Conservation (phyloP, 2,888 invertebrate species). For the Caenorhabditis drosophilae region DNA sequence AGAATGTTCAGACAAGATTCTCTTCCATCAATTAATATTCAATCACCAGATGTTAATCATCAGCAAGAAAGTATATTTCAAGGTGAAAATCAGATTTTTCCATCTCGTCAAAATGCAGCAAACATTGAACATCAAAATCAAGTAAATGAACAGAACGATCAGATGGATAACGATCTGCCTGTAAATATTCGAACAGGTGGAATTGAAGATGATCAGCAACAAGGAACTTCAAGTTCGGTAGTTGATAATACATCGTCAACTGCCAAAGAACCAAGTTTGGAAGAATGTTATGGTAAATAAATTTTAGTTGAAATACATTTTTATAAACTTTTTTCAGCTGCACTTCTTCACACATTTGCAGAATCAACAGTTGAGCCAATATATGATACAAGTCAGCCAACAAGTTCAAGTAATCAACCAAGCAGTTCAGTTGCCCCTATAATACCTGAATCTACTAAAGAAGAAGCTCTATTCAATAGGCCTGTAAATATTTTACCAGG, state of each 20-base stretch:
- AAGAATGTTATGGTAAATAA: slow-evolving; percentile 26
- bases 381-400: not conserved
- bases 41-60: too few species aligned
- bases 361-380: slow-evolving; percentile 1
- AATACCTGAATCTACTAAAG: not conserved
- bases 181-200: slow-evolving; percentile 10
- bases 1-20: too few species aligned
- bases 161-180: too few species aligned
- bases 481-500: slow-evolving; percentile 40
- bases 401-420: not conserved
- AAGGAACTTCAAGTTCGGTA: too few species aligned
- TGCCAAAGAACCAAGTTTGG: slow-evolving; percentile 13
- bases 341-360: slow-evolving; percentile 13
- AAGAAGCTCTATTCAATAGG: not conserved
- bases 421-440: not conserved
- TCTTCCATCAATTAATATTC: too few species aligned
- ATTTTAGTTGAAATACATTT: not conserved
- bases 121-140: slow-evolving; percentile 32
- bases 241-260: not conserved
- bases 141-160: too few species aligned
- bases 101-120: slow-evolving; percentile 25
- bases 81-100: slow-evolving; percentile 33
- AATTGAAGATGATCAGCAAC: not conserved
- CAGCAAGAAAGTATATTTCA: slow-evolving; percentile 8
- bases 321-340: slow-evolving; percentile 11